Evolutionary conservation across 2,113 vertebrate genomes (phyloP), one percentile per base, ranked within the genome.

Genomic region (Eonycteris spelaea): DNA sequence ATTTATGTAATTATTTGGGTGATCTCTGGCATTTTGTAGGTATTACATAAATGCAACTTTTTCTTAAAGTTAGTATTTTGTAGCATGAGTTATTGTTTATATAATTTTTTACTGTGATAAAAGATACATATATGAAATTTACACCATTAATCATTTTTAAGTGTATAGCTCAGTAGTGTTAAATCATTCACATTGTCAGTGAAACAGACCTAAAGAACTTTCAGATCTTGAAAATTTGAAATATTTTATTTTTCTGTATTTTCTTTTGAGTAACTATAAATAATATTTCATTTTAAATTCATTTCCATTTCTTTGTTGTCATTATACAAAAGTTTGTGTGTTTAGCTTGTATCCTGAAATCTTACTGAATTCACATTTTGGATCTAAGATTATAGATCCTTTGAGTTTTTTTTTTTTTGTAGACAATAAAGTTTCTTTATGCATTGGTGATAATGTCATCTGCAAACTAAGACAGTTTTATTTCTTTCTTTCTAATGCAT

Each of bases 11-110:
- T 95, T 91, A 30, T 86, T 77, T 97, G 53, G 38, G 82, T 71
- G 35, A 61, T 91, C 88, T 21, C 89, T 96, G 30, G 94, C 18
- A 71, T 86, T 86, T 92, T 95, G 24, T 90, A 74, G 95, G 84
- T 22, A 67, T 91, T 96, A 53, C 7, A n/a, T 63, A 95, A 96
- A 92, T 19, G 2, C 24, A 59, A 61, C 74, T 65, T 95, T 97
- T 97, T 65, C 75, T 96, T 74, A 82, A 61, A 91, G 35, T 91
- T 85, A 40, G 80, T 84, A 35, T 24, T 59, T 74, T 95, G 2
- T 93, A 97, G 16, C 9, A 53, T 43, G 61, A 43, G 28, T 40
- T 59, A 61, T 84, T 79, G 45, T 55, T 85, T 43, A 80, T 77
- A 38, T 43, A 83, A 1, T 22, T 80, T 90, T 87, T 70, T 80